These are phyloP conservation scores for Halictus rubicundus DNA, from an alignment of 1,140 invertebrate species.

Conservation along the genomic window DNA sequence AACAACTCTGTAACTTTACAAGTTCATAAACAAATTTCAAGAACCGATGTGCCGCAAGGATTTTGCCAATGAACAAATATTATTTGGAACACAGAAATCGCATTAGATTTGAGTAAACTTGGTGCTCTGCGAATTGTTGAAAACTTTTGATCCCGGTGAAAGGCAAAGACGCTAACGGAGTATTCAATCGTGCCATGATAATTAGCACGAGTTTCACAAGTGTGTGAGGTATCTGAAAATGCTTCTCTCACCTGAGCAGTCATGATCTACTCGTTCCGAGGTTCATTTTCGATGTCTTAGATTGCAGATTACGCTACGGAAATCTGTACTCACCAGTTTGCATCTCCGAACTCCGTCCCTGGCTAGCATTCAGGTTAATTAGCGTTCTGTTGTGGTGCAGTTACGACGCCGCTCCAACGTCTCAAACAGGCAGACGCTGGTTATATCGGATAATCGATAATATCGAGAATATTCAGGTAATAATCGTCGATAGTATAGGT, in stretches of 20 bases:
- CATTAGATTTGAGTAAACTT: too few relatives aligned
- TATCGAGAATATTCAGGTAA: conserved; percentile 54
- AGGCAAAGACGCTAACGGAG: too few relatives aligned
- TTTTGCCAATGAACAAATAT: too few relatives aligned
- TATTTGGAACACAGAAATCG: too few relatives aligned
- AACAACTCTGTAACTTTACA: too few relatives aligned
- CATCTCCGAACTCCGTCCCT: conserved; percentile 8
- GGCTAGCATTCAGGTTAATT: conserved; percentile 52
- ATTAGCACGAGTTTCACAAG: neutral
- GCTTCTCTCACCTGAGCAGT: conserved; percentile 23
- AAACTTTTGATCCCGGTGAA: too few relatives aligned
- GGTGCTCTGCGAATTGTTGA: too few relatives aligned
- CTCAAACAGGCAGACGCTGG: conserved; percentile 22
- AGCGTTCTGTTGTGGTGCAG: conserved; percentile 40
- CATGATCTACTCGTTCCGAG: conserved; percentile 8
- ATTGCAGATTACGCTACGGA: neutral
- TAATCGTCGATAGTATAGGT: conserved; percentile 9
- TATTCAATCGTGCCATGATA: neutral
- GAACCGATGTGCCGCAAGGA: too few relatives aligned
- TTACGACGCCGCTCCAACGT: conserved; percentile 30
- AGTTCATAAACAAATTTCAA: too few relatives aligned
- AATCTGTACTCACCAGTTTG: conserved; percentile 19
- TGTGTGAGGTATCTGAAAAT: neutral
- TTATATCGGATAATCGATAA: conserved; percentile 56
- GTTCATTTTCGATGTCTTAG: neutral